Evolutionary conservation across 1,140 invertebrate species (phyloP), one percentile per base, ranked within the genome.

Genomic region (Drosophila jambulina): DNA sequence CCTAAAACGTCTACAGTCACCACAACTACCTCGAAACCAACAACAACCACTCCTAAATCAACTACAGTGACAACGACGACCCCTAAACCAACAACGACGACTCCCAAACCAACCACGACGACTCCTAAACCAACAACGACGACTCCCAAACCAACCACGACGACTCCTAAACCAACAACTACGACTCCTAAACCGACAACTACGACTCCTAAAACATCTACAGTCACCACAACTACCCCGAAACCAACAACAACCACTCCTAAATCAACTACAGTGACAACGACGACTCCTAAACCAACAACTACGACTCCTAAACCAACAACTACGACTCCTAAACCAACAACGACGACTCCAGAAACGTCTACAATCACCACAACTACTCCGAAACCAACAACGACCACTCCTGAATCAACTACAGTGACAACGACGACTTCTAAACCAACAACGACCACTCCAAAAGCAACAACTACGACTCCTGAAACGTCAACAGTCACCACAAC

Each of bases 161-260:
- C 72, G 17, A 57, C 56, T 40, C 36, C 42, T n/a, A 36, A 4
- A 12, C 8, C 38, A n/a, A 43, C 49, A n/a, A 60, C 58, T 6
- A 49, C 59, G 0, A n/a, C n/a, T n/a, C n/a, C n/a, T n/a, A n/a
- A n/a, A n/a, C n/a, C n/a, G n/a, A n/a, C n/a, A n/a, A n/a, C n/a
- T n/a, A n/a, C n/a, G n/a, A n/a, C n/a, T n/a, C n/a, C n/a, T n/a
- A 32, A 63, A 13, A 8, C 56, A 21, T 10, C 40, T 8, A 63
- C 65, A 13, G 38, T 17, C n/a, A n/a, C n/a, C n/a, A n/a, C n/a
- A n/a, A n/a, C n/a, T n/a, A n/a, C n/a, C n/a, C n/a, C n/a, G n/a
- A n/a, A n/a, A n/a, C n/a, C n/a, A n/a, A n/a, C n/a, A n/a, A n/a
- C n/a, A n/a, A n/a, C n/a, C n/a, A n/a, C n/a, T n/a, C n/a, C n/a